These are phyloP conservation scores for Orgyia antiqua DNA, from an alignment of 2,888 invertebrate species.

Conservation along the genomic window DNA sequence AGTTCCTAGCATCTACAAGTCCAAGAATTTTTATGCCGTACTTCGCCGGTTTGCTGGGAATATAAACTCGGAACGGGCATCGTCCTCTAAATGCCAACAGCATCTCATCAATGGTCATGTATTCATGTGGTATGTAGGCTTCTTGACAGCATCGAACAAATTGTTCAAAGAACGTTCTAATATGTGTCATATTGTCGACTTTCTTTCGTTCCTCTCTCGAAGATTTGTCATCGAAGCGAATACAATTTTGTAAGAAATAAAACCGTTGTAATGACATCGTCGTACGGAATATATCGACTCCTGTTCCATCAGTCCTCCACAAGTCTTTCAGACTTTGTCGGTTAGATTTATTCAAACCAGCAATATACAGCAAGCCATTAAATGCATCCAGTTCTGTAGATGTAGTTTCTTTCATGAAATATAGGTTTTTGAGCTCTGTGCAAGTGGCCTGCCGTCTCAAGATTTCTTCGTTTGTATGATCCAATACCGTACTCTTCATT, in stretches of 20 bases:
- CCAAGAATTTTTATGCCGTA: slow-evolving; percentile 14
- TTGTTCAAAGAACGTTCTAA: slow-evolving; percentile 4
- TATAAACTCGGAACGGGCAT: slow-evolving; percentile 8
- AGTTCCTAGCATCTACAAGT: slow-evolving; percentile 6
- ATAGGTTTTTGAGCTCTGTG: background rate
- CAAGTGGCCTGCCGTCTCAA: background rate
- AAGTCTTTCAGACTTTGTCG: slow-evolving; percentile 18
- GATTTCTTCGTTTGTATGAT: slow-evolving; percentile 3
- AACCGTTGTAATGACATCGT: slow-evolving; percentile 21
- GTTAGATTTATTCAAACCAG: slow-evolving; percentile 13
- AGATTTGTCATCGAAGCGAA: slow-evolving; percentile 20
- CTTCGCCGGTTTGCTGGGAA: slow-evolving; percentile 11
- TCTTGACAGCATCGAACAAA: slow-evolving; percentile 3
- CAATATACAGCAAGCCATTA: slow-evolving; percentile 16
- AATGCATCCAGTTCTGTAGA: slow-evolving; percentile 17
- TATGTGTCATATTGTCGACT: slow-evolving; percentile 12
- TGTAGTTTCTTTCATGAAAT: slow-evolving; percentile 10
- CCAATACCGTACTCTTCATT: slow-evolving; percentile 7
- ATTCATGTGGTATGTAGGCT: slow-evolving; percentile 5
- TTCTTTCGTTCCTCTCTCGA: slow-evolving; percentile 15
- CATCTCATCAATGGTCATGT: slow-evolving; percentile 10
- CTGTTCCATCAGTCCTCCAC: slow-evolving; percentile 23
- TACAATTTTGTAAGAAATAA: slow-evolving; percentile 16
- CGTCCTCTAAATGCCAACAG: slow-evolving; percentile 9
- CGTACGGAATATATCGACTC: slow-evolving; percentile 22